These are phyloP conservation scores for Coelopa frigida DNA, from an alignment of 1,140 invertebrate species.

Conservation along the genomic window DNA sequence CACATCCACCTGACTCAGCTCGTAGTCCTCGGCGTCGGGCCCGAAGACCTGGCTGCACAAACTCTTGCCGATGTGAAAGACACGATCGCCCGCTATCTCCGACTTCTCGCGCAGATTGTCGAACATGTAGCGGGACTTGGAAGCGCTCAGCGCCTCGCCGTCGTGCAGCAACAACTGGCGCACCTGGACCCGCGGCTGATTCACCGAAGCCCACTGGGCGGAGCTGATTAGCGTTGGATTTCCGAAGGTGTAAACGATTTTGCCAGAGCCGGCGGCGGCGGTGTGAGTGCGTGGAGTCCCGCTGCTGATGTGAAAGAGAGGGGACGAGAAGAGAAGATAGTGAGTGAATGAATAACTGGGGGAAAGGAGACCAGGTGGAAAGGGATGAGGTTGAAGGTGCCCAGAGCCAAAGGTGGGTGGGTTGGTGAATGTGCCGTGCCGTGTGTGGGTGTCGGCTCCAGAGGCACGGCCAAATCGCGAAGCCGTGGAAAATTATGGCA, in stretches of 20 bases:
- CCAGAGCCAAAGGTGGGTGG: too few relatives aligned
- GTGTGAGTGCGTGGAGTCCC: constrained; percentile 17
- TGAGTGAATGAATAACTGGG: too few relatives aligned
- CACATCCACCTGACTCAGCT: constrained; percentile 14
- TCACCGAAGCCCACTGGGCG: constrained; percentile 11
- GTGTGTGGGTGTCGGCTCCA: too few relatives aligned
- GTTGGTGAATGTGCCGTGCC: too few relatives aligned
- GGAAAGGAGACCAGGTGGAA: too few relatives aligned
- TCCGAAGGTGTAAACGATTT: constrained; percentile 20
- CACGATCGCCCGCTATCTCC: constrained; percentile 16
- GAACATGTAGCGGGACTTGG: constrained; percentile 16
- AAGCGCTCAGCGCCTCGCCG: constrained; percentile 6
- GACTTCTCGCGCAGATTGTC: constrained; percentile 13
- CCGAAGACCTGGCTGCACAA: constrained; percentile 16
- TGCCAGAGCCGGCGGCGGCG: constrained; percentile 15
- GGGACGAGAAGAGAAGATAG: too few relatives aligned
- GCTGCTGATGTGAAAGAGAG: constrained; percentile 3
- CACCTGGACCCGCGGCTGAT: constrained; percentile 11
- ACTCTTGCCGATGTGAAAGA: constrained; percentile 16
- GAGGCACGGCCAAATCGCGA: too few relatives aligned
- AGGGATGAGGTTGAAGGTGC: too few relatives aligned
- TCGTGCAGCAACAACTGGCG: constrained; percentile 14
- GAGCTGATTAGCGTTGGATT: constrained; percentile 15
- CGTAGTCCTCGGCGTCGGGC: constrained; percentile 11
- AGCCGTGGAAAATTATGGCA: too few relatives aligned